Evolutionary conservation across 2,797 vertebrate species (phyloP).

Genomic region (Poecilia wingei): DNA sequence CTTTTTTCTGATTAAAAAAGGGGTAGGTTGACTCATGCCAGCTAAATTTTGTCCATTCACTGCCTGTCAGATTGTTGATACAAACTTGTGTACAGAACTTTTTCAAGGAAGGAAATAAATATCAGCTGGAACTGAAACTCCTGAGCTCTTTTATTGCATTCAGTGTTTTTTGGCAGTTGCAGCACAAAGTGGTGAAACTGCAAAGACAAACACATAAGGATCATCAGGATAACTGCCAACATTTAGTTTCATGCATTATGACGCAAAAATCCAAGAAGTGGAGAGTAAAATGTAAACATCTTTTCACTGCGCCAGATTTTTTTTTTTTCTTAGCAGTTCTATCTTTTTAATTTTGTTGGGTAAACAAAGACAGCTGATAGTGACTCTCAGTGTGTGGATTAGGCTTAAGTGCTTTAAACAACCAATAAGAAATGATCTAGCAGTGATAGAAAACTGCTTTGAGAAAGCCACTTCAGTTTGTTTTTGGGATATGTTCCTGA

Average conservation of each 20-base stretch:
- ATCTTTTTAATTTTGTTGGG: slow-evolving; percentile 1
- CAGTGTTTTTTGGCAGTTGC: slow-evolving; percentile 52
- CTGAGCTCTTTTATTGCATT: slow-evolving; percentile 80
- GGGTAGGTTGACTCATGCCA: slow-evolving; percentile 87
- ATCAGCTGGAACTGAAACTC: slow-evolving; percentile 99
- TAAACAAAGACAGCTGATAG: neutral
- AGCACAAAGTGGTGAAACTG: neutral
- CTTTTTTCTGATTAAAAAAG: slow-evolving; percentile 66
- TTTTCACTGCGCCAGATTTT: neutral
- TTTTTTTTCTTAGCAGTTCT: neutral
- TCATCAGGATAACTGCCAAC: neutral
- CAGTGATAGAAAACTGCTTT: slow-evolving; percentile 11
- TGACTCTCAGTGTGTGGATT: neutral
- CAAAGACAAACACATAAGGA: neutral
- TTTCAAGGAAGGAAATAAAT: slow-evolving; percentile 99
- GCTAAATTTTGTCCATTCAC: slow-evolving; percentile 98
- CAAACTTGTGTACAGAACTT: slow-evolving; percentile 99
- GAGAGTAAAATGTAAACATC: neutral
- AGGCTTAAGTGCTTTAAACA: slow-evolving; percentile 1
- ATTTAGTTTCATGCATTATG: neutral
- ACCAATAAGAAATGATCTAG: neutral
- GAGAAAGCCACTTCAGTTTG: slow-evolving; percentile 4
- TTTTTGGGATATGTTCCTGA: neutral
- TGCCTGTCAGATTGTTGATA: slow-evolving; percentile 99
- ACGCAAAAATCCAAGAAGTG: neutral